Evolutionary conservation across 1,140 invertebrate genomes (phyloP), one percentile per base, ranked within the genome.

Genomic region (Drosophila arawakana): DNA sequence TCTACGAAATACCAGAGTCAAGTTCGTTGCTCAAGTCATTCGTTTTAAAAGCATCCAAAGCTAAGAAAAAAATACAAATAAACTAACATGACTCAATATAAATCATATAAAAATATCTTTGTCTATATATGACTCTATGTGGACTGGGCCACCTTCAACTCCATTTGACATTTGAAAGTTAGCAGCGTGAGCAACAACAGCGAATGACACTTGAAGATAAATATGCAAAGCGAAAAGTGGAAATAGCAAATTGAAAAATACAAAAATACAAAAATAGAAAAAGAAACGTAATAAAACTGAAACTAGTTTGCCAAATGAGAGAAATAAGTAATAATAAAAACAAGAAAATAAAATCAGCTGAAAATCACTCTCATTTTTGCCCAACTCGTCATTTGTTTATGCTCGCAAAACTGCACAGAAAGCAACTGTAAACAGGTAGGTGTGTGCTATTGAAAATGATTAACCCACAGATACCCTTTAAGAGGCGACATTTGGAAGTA

Each of bases 151-250:
- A 89, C 84, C 84, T 89, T 89, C 84, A 89, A 89, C 84, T 89
- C 77, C 75, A 62, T 76, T 89, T 89, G 84, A 84, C 84, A 89
- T 89, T 89, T 89, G 84, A 89, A 89, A 89, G 84, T 89, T 75
- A 80, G 50, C 73, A 62, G 50, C 71, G 52, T 61, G 47, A 58
- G 8, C 47, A 62, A 21, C 39, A 57, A 35, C 70, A 8, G 18
- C 73, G 69, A 73, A 72, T 75, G 73, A 75, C 61, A 77, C 52
- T 70, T 80, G 61, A 78, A 66, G 70, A 80, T 70, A 76, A 89
- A 81, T 89, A 89, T 88, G 84, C 84, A 88, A 89, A 80, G 54
- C 52, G 69, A 65, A 68, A 76, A 59, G 66, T 57, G 62, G 73
- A 66, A 80, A 68, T 4, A 13, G 34, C 43, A 67, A 62, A 76